phyloP scores from a whole-genome alignment of 1,140 invertebrate species.

The Trichonephila inaurata region DNA sequence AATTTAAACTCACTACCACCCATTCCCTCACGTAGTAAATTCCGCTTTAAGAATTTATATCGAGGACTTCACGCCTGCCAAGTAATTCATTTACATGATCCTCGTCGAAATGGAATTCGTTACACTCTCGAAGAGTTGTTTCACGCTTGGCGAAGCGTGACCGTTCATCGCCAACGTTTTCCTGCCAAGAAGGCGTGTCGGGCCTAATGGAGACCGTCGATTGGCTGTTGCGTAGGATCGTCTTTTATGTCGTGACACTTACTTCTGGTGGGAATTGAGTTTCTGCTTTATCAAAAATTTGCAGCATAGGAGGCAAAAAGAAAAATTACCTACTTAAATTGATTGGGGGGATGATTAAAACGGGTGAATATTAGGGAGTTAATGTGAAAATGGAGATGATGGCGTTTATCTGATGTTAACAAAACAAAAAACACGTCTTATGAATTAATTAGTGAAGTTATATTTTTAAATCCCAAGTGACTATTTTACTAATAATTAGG shows the following conservation, averaged over 20 bases:
- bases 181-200: conserved; percentile 69
- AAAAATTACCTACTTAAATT: conserved; percentile 47
- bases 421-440: too few species aligned
- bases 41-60: conserved; percentile 67
- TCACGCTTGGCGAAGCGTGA: conserved; percentile 73
- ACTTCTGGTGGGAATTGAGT: conserved; percentile 58
- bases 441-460: too few species aligned
- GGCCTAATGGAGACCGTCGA: conserved; percentile 49
- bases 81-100: conserved; percentile 71
- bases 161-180: conserved; percentile 68
- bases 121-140: conserved; percentile 69
- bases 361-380: conserved; percentile 40
- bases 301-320: neutral
- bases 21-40: conserved; percentile 45
- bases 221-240: conserved; percentile 41
- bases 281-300: conserved; percentile 72
- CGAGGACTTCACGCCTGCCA: conserved; percentile 64
- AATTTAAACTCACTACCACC: neutral
- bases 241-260: conserved; percentile 60
- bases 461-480: too few species aligned
- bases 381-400: neutral
- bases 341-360: conserved; percentile 34
- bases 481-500: too few species aligned
- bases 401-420: too few species aligned
- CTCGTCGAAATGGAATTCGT: conserved; percentile 56